Percentiles rank a stretch among this genome's conserved stretches.
Conservation (phyloP, 2,888 invertebrate genomes). For the Trilocha varians region DNA sequence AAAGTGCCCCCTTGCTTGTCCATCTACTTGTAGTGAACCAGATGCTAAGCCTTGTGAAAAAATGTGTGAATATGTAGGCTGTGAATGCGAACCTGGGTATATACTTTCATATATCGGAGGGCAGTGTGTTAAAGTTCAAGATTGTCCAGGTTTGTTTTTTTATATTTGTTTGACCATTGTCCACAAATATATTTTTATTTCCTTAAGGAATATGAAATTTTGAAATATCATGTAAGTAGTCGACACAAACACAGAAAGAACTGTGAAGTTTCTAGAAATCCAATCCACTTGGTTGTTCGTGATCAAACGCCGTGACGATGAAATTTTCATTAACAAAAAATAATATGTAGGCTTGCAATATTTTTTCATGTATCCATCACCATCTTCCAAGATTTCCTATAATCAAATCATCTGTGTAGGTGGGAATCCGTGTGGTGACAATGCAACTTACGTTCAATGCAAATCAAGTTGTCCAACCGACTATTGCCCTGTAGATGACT, state of each 20-base stretch:
- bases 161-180: too few relatives aligned
- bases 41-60: conserved; percentile 14
- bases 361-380: too few relatives aligned
- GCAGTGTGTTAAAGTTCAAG: conserved; percentile 22
- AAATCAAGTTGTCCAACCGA: not conserved
- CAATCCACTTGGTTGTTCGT: too few relatives aligned
- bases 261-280: too few relatives aligned
- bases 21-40: conserved; percentile 24
- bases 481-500: not conserved
- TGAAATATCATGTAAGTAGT: too few relatives aligned
- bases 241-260: too few relatives aligned
- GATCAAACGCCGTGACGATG: too few relatives aligned
- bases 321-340: too few relatives aligned
- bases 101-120: conserved; percentile 16
- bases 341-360: too few relatives aligned
- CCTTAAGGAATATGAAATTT: too few relatives aligned
- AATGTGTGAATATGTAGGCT: conserved; percentile 17
- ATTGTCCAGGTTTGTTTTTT: conserved; percentile 21
- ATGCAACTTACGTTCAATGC: not conserved
- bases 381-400: too few relatives aligned
- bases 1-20: conserved; percentile 21
- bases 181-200: too few relatives aligned
- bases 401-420: not conserved
- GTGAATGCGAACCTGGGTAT: conserved; percentile 23
- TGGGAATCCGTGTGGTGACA: not conserved